phyloP scores from a whole-genome alignment of 2,113 vertebrate genomes.

The Hypomesus transpacificus region DNA sequence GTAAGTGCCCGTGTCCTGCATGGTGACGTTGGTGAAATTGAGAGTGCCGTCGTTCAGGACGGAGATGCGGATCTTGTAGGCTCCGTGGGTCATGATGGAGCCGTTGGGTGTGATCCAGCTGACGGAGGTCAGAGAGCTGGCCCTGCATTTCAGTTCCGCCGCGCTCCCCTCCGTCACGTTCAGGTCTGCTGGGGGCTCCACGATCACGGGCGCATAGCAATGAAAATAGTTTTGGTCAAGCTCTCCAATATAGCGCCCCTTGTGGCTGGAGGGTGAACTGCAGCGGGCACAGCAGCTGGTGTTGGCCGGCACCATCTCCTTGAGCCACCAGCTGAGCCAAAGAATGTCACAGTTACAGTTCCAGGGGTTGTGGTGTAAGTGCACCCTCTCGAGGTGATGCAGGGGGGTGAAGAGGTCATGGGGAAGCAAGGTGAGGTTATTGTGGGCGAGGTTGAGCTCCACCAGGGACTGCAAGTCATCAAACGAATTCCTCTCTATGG shows the following conservation, averaged over 20 bases:
- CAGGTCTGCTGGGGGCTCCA: conserved; percentile 94
- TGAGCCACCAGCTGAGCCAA: conserved; percentile 99
- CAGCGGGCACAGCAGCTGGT: conserved; percentile 98
- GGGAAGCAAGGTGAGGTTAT: conserved; percentile 96
- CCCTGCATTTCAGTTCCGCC: conserved; percentile 94
- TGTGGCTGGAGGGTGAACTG: conserved; percentile 85
- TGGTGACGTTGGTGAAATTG: conserved; percentile 98
- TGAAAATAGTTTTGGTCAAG: conserved; percentile 98
- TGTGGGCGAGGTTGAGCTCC: conserved; percentile 97
- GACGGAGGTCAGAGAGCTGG: conserved; percentile 92
- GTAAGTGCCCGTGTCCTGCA: conserved; percentile 96
- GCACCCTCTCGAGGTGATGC: conserved; percentile 91
- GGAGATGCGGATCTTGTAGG: conserved; percentile 93
- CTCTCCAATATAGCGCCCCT: conserved; percentile 96
- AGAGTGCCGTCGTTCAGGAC: conserved; percentile 95
- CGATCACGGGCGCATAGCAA: conserved; percentile 96
- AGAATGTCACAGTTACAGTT: conserved; percentile 99
- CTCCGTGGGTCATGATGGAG: conserved; percentile 95
- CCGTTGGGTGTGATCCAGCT: conserved; percentile 99
- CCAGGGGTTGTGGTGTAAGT: conserved; percentile 98
- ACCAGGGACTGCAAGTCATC: conserved; percentile 97
- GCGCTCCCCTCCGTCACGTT: conserved; percentile 98
- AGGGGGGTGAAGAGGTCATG: conserved; percentile 98
- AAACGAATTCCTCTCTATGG: conserved; percentile 96
- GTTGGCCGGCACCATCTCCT: conserved; percentile 97